Percentiles rank a stretch among this genome's conserved stretches.
Conservation (phyloP, 2,797 vertebrate genomes). For the Apogon talboti region DNA sequence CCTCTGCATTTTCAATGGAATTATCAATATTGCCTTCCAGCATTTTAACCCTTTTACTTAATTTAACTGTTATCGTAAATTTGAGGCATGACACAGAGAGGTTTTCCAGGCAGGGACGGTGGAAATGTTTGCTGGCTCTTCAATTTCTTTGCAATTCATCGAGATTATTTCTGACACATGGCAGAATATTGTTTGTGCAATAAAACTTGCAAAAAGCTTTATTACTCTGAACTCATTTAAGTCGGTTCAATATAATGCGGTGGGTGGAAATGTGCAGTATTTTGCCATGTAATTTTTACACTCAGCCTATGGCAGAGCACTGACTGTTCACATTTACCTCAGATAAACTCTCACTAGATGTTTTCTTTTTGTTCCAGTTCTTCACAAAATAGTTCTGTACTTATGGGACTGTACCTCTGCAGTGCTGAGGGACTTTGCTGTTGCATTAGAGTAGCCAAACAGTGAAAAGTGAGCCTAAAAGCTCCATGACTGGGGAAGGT, state of each 20-base stretch:
- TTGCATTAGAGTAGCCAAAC: conserved; percentile 87
- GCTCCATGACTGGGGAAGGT: conserved; percentile 89
- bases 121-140: conserved; percentile 64
- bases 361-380: conserved; percentile 41
- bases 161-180: conserved; percentile 69
- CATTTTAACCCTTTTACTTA: conserved; percentile 88
- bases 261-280: conserved; percentile 43
- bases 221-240: conserved; percentile 68
- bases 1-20: conserved; percentile 86
- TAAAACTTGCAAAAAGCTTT: conserved; percentile 71
- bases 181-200: conserved; percentile 68
- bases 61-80: conserved; percentile 86
- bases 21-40: conserved; percentile 87
- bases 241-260: conserved; percentile 53
- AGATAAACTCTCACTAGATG: conserved; percentile 43
- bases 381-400: conserved; percentile 75
- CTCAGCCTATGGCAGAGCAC: conserved; percentile 35
- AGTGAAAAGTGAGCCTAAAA: conserved; percentile 94
- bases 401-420: conserved; percentile 89
- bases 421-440: conserved; percentile 90
- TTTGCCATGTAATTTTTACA: conserved; percentile 36
- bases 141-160: conserved; percentile 68
- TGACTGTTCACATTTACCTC: conserved; percentile 35
- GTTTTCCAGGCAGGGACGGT: conserved; percentile 54
- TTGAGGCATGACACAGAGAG: conserved; percentile 72